Evolutionary conservation across 2,888 invertebrate genomes (phyloP).

Genomic region (Zygaena filipendulae): DNA sequence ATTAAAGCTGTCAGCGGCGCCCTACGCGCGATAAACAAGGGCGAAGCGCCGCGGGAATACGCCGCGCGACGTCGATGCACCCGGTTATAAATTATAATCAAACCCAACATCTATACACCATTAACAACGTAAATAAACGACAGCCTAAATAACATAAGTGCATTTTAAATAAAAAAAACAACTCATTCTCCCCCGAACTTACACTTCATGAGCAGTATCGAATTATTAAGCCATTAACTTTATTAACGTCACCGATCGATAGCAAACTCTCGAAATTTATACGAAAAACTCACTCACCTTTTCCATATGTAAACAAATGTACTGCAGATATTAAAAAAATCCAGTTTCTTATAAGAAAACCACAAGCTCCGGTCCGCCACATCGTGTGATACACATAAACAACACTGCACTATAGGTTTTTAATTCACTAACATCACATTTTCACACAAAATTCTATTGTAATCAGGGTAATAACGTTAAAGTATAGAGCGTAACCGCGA

Average conservation of each 20-base stretch:
- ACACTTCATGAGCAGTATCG: no score
- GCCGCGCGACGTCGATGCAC: no score
- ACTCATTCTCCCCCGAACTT: no score
- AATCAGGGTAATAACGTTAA: conserved; percentile 31
- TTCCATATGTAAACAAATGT: conserved; percentile 65
- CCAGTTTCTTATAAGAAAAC: conserved; percentile 58
- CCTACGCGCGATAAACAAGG: conserved; percentile 3
- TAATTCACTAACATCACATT: conserved; percentile 65
- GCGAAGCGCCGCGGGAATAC: conserved; percentile 1
- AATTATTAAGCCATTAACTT: no score
- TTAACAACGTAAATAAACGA: conserved; percentile 21
- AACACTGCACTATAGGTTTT: conserved; percentile 47
- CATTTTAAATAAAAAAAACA: no score
- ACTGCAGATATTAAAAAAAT: conserved; percentile 55
- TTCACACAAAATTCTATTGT: conserved; percentile 50
- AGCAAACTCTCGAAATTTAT: conserved; percentile 45
- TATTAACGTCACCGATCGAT: conserved; percentile 36
- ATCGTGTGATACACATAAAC: conserved; percentile 44
- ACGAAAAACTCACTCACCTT: conserved; percentile 57
- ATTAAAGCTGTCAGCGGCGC: conserved; percentile 12
- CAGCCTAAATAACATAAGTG: conserved; percentile 7
- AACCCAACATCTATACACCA: conserved; percentile 28
- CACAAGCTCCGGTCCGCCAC: conserved; percentile 60
- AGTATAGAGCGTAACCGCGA: no score
- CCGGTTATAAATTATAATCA: no score